phyloP scores from a whole-genome alignment of 2,797 vertebrate species.

The Bothrops alternatus region DNA sequence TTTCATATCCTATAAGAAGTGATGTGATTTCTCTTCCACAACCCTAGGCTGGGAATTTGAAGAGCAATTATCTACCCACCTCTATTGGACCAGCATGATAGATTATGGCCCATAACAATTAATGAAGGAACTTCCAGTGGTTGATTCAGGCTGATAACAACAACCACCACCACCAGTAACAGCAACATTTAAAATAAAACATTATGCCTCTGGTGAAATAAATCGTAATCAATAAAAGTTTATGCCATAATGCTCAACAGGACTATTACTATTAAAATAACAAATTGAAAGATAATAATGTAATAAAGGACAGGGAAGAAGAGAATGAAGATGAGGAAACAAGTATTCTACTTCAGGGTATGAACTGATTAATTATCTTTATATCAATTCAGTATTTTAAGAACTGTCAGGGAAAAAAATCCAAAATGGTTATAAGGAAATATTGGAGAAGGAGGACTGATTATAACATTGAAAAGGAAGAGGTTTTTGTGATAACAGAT shows the following conservation, averaged over 20 bases:
- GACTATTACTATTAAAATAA: neutral
- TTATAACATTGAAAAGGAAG: neutral
- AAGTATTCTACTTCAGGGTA: neutral
- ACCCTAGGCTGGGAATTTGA: neutral
- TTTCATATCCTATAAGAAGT: neutral
- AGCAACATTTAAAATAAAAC: neutral
- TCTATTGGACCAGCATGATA: neutral
- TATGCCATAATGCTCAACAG: neutral
- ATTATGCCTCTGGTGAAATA: neutral
- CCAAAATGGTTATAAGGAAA: neutral
- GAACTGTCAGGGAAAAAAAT: neutral
- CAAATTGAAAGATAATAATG: neutral
- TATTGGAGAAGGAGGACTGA: neutral
- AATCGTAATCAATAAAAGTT: neutral
- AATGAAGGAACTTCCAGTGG: neutral
- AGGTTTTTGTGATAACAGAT: neutral
- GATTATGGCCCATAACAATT: neutral
- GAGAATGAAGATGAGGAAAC: neutral
- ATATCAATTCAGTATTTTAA: neutral
- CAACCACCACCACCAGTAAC: neutral
- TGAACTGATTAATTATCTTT: neutral
- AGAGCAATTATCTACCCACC: neutral
- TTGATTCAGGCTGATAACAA: neutral
- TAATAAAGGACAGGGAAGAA: neutral
- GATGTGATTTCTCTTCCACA: neutral